Evolutionary conservation across 2,113 vertebrate genomes (phyloP).

Genomic region (Macrotus californicus): DNA sequence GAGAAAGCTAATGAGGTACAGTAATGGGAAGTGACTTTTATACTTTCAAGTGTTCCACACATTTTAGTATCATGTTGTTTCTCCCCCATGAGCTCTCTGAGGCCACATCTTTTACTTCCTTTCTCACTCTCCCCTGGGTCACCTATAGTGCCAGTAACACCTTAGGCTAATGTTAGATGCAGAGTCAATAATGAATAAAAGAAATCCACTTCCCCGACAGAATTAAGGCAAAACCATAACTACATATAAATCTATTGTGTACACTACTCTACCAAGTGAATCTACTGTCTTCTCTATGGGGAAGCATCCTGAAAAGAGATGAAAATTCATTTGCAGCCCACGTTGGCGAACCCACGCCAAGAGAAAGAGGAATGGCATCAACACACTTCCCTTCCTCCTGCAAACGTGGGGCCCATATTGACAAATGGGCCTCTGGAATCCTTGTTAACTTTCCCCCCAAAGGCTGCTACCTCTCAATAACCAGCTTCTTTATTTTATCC

Average conservation of each 20-base stretch:
- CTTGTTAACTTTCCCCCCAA: neutral
- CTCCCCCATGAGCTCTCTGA: neutral
- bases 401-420: neutral
- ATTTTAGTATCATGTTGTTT: neutral
- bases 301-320: neutral
- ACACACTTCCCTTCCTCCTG: neutral
- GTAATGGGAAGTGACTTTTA: neutral
- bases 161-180: neutral
- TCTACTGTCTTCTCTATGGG: neutral
- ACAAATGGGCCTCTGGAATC: neutral
- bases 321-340: neutral
- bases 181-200: slow-evolving; percentile 8
- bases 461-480: neutral
- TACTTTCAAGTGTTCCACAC: neutral
- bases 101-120: slow-evolving; percentile 3
- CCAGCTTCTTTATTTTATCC: neutral
- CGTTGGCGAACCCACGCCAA: neutral
- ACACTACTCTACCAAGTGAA: neutral
- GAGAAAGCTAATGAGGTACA: neutral
- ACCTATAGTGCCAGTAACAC: neutral
- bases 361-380: neutral
- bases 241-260: neutral
- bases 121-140: neutral
- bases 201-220: neutral
- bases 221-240: slow-evolving; percentile 11